These are phyloP conservation scores for Agriopis aurantiaria DNA, from an alignment of 2,888 invertebrate genomes.

Conservation along the genomic window DNA sequence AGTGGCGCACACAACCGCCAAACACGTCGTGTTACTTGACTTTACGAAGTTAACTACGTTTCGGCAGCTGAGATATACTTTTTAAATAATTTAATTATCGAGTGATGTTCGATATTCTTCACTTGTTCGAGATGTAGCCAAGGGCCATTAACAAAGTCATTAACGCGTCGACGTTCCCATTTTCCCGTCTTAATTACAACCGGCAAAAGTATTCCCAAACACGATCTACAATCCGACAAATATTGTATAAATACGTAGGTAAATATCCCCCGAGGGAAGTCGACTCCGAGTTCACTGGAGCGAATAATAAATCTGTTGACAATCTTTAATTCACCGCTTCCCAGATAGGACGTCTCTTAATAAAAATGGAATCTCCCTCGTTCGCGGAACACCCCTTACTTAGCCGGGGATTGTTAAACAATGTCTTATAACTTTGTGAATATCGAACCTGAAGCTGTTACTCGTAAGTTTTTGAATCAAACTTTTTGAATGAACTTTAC, in stretches of 20 bases:
- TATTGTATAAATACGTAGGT: conserved; percentile 61
- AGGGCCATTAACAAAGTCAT: conserved; percentile 35
- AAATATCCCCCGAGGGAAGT: conserved; percentile 64
- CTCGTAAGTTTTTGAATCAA: conserved; percentile 47
- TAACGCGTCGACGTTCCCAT: conserved; percentile 40
- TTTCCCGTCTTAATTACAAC: conserved; percentile 48
- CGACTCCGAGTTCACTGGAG: conserved; percentile 74
- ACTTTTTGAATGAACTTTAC: conserved; percentile 35
- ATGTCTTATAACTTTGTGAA: conserved; percentile 47
- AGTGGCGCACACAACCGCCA: conserved; percentile 71
- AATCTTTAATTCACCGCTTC: conserved; percentile 81
- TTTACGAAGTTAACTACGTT: conserved; percentile 49
- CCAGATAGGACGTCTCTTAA: conserved; percentile 60
- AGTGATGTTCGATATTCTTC: conserved; percentile 1
- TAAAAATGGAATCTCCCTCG: conserved; percentile 64
- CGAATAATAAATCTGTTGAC: conserved; percentile 85
- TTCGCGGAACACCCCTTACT: conserved; percentile 57
- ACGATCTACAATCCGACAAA: conserved; percentile 47
- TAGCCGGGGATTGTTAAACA: conserved; percentile 46
- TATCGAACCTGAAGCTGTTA: conserved; percentile 42
- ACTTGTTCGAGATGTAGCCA: conserved; percentile 13
- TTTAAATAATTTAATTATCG: conserved; percentile 9
- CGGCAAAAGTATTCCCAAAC: conserved; percentile 49
- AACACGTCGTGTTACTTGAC: conserved; percentile 68
- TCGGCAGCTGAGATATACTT: neutral